Conservation (phyloP, 2,113 vertebrate species). For the Xiphias gladius region DNA sequence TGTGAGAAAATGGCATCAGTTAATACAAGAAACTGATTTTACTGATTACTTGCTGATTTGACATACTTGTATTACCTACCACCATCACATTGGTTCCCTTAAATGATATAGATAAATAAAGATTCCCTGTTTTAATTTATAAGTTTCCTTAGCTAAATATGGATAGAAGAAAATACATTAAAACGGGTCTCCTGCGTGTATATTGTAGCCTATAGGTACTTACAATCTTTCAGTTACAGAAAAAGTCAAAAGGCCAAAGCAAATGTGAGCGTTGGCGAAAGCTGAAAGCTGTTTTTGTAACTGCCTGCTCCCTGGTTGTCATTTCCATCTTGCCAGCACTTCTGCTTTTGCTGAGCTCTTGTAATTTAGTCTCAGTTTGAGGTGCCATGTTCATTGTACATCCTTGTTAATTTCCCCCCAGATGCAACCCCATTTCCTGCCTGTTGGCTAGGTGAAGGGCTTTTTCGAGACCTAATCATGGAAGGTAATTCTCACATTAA, state of each 20-base stretch:
- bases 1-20: too few relatives aligned
- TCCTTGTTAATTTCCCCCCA: constrained; percentile 51
- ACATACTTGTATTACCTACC: too few relatives aligned
- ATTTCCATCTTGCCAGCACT: constrained; percentile 12
- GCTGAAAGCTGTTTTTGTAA: not conserved
- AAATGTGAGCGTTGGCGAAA: not conserved
- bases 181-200: not conserved
- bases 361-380: constrained; percentile 42
- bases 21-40: too few relatives aligned
- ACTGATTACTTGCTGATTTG: too few relatives aligned
- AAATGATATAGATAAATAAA: too few relatives aligned
- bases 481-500: constrained; percentile 59
- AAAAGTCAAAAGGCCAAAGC: constrained; percentile 1
- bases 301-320: not conserved
- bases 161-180: not conserved
- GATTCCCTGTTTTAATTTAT: not conserved
- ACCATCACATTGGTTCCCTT: too few relatives aligned
- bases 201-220: not conserved
- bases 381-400: constrained; percentile 16
- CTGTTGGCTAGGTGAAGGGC: constrained; percentile 45
- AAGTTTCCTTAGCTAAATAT: not conserved
- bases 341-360: not conserved
- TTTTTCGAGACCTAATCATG: constrained; percentile 47
- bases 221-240: not conserved
- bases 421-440: constrained; percentile 50